phyloP scores from a whole-genome alignment of 2,888 invertebrate genomes.

The Pristionchus entomophagus region DNA sequence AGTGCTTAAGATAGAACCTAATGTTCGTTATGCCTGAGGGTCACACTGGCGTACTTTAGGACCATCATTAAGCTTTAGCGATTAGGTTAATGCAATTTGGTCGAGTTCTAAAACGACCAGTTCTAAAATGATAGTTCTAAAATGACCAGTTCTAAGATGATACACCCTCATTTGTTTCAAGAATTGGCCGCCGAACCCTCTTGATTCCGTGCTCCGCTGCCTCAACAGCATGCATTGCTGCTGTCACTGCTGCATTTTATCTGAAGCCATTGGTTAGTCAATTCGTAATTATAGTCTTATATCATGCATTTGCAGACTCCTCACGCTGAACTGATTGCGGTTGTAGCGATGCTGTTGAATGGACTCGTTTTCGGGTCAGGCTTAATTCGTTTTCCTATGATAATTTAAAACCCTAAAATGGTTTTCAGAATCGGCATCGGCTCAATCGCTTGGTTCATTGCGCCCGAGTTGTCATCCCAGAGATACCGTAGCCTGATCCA shows the following conservation, averaged over 20 bases:
- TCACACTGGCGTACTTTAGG: no score
- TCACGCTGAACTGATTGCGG: neutral
- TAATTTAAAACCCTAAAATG: neutral
- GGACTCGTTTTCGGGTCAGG: neutral
- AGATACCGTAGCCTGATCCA: slow-evolving; percentile 21
- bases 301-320: neutral
- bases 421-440: neutral
- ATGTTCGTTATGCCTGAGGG: no score
- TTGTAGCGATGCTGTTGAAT: neutral
- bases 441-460: slow-evolving; percentile 38
- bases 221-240: neutral
- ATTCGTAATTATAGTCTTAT: neutral
- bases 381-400: neutral
- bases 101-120: no score
- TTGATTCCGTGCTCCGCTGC: neutral
- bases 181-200: neutral
- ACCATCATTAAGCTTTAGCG: no score
- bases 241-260: neutral
- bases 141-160: no score
- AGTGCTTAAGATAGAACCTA: no score
- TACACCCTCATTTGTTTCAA: no score
- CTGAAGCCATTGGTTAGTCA: neutral
- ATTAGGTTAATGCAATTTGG: no score
- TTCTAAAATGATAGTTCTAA: no score
- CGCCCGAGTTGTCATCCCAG: slow-evolving; percentile 18